Evolutionary conservation across 2,797 vertebrate genomes (phyloP), one percentile per base, ranked within the genome.

Genomic region (Chrysolophus pictus): DNA sequence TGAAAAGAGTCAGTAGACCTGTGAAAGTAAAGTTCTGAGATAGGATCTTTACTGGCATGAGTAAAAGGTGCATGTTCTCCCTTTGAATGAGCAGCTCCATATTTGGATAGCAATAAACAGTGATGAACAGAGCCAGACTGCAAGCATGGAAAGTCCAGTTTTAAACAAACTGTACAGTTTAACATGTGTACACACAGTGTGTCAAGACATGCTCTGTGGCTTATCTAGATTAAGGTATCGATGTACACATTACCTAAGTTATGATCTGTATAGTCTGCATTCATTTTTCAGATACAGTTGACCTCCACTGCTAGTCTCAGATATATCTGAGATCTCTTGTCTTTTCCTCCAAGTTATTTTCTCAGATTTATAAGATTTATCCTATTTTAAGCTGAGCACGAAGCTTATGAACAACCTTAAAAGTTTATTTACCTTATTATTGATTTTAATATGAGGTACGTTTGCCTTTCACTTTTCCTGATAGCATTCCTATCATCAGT

Each of bases 21-120:
- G 72, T 60, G 81, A 74, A 95, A 77, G 75, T 47, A 58, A 87
- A 87, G 75, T 87, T 83, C 75, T 92, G 60, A 76, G 78, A 88
- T 31, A 87, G 68, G 53, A 91, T 82, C 58, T 82, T 87, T 71
- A 85, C 79, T 24, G 53, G 53, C 44, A 58, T 35, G 71, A 33
- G 24, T 41, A 73, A 84, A 93, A 84, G 18, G 46, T 82, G 90
- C 84, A 79, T 33, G 9, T 39, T 70, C 47, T 70, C 62, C 39
- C 62, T 29, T 31, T 39, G 28, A 22, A 22, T 53, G 49, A 26
- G 13, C 28, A 70, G 14, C 12, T 70, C 35, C 35, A 70, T 70
- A 41, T 39, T 39, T 39, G 19, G 35, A 70, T n/a, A n/a, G 42
- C 31, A 46, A 15, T 8, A 19, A 64, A 64, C 42, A 65, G 31